phyloP scores from a whole-genome alignment of 2,888 invertebrate genomes.

The Chesias legatella region DNA sequence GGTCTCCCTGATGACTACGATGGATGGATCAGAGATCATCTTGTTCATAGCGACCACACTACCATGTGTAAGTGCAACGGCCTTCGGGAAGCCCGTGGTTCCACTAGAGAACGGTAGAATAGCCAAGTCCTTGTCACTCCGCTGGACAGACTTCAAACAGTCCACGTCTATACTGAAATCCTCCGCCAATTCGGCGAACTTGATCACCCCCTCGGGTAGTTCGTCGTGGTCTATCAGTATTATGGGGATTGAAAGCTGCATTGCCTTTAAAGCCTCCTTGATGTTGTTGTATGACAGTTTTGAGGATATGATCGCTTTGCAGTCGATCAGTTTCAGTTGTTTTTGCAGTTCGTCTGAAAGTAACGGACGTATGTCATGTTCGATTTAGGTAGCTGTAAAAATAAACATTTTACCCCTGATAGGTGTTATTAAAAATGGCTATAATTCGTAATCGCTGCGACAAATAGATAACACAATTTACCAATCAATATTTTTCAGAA shows the following conservation, averaged over 20 bases:
- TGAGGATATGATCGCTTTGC: slow-evolving; percentile 84
- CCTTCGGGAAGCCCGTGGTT: slow-evolving; percentile 91
- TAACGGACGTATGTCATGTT: no score
- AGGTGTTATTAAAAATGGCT: no score
- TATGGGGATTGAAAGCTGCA: slow-evolving; percentile 73
- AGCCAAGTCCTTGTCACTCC: slow-evolving; percentile 80
- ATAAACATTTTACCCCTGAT: no score
- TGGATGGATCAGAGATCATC: slow-evolving; percentile 57
- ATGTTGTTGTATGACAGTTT: slow-evolving; percentile 73
- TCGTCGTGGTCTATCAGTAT: slow-evolving; percentile 64
- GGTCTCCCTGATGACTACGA: slow-evolving; percentile 58
- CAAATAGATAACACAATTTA: no score
- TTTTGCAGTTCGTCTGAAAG: slow-evolving; percentile 85
- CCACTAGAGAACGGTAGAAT: slow-evolving; percentile 92
- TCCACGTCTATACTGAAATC: slow-evolving; percentile 73
- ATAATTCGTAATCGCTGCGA: no score
- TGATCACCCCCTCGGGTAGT: slow-evolving; percentile 80
- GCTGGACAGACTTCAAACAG: slow-evolving; percentile 64
- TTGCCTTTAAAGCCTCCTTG: slow-evolving; percentile 62
- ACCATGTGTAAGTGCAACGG: slow-evolving; percentile 83
- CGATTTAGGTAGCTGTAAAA: no score
- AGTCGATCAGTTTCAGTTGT: slow-evolving; percentile 81
- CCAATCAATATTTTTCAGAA: no score
- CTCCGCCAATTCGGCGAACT: slow-evolving; percentile 83
- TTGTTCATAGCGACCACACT: slow-evolving; percentile 76